A percentile compares a stretch with the other conserved stretches of the same genome.
Evolutionary conservation across 2,113 vertebrate species (phyloP).

Genomic region (Carollia perspicillata): DNA sequence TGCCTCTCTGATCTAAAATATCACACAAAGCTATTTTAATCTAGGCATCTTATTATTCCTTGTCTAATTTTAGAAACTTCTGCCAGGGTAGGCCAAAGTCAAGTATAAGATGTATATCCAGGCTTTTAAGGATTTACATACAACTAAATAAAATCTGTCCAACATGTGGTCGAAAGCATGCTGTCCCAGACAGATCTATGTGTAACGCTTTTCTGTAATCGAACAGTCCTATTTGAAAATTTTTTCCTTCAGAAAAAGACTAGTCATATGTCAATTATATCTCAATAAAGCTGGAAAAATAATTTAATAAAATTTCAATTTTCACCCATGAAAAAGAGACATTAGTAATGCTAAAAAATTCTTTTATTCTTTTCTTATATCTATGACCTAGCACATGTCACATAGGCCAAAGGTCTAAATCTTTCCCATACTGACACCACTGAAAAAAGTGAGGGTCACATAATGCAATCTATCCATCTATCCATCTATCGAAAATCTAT

Average conservation of each 20-base stretch:
- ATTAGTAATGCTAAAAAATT: neutral
- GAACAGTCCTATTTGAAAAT: neutral
- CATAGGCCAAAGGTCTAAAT: neutral
- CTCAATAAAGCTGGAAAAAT: neutral
- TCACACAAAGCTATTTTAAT: conserved; percentile 62
- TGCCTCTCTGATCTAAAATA: conserved; percentile 44
- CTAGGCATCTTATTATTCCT: conserved; percentile 33
- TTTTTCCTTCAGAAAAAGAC: neutral
- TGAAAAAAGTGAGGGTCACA: neutral
- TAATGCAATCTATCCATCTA: neutral
- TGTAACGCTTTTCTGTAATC: neutral
- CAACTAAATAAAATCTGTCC: conserved; percentile 57
- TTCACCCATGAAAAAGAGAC: neutral
- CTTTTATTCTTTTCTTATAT: neutral
- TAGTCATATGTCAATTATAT: neutral
- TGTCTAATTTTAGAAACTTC: conserved; percentile 60
- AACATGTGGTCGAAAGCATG: neutral
- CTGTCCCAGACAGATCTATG: conserved; percentile 35
- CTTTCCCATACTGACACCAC: neutral
- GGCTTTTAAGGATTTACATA: conserved; percentile 61
- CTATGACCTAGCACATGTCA: neutral
- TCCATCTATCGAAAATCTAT: neutral
- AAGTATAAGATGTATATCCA: conserved; percentile 30
- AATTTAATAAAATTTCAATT: neutral
- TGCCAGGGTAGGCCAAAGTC: conserved; percentile 33